These are phyloP conservation scores for Pan troglodytes DNA, from an alignment of 2,113 vertebrate genomes.

Conservation along the genomic window NHGRI_mPanTro3-v2.1_pri NC_072403.2:28704501-28705000, in stretches of 20 bases:
- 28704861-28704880: not conserved
- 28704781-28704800: not conserved
- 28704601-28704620: not conserved
- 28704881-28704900: not conserved
- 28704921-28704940: not conserved
- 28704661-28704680: not conserved
- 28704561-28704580: not conserved
- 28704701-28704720: not conserved
- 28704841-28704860: conserved; percentile 35
- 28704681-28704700: not conserved
- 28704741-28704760: not conserved
- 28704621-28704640: not conserved
- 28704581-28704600: not conserved
- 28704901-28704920: conserved; percentile 43
- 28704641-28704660: not conserved
- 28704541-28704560: not conserved
- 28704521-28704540: not conserved
- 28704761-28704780: not conserved
- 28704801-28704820: not conserved
- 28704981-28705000: not conserved
- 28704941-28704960: not conserved
- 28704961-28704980: not conserved
- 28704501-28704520: not conserved
- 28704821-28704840: not conserved
- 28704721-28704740: not conserved